Conservation (phyloP, 2,113 vertebrate species). For the Macrotis lagotis region DNA sequence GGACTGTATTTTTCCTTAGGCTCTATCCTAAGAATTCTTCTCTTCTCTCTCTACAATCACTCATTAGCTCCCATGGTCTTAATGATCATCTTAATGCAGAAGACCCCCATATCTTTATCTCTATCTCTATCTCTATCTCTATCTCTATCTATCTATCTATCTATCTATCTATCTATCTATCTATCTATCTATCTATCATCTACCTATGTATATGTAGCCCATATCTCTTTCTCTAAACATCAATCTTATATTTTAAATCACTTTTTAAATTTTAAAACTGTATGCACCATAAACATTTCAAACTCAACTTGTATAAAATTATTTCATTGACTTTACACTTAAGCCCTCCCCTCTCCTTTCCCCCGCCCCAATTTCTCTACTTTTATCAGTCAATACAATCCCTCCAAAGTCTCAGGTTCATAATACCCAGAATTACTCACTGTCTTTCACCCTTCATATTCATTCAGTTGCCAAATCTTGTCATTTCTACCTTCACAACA, state of each 20-base stretch:
- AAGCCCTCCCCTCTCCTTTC: not conserved
- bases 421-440: not conserved
- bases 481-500: not conserved
- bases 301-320: not conserved
- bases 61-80: not conserved
- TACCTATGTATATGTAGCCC: not conserved
- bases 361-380: not conserved
- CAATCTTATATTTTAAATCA: not conserved
- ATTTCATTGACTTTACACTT: not conserved
- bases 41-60: not conserved
- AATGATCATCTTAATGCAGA: not conserved
- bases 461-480: not conserved
- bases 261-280: not conserved
- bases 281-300: not conserved
- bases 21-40: not conserved
- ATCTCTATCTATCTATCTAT: too few species aligned
- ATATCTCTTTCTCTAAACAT: not conserved
- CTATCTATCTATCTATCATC: too few species aligned
- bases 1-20: not conserved
- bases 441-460: not conserved
- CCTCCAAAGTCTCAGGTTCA: not conserved
- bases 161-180: too few species aligned
- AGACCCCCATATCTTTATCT: not conserved
- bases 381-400: not conserved
- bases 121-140: too few species aligned